Percentiles rank a stretch among this genome's conserved stretches.
phyloP scores from a whole-genome alignment of 2,113 vertebrate species.

The Limanda limanda region DNA sequence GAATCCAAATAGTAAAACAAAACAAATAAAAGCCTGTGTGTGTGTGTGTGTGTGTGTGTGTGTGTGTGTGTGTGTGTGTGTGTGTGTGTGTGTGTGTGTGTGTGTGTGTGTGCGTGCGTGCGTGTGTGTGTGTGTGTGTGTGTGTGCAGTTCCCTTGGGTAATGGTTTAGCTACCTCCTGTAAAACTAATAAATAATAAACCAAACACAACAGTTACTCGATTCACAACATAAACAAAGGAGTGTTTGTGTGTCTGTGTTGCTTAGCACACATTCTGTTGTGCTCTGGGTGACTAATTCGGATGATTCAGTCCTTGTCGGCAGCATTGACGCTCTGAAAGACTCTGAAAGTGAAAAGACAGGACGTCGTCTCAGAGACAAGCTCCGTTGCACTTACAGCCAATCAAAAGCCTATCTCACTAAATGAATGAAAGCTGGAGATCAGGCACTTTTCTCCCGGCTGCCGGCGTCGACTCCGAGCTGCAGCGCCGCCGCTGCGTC shows the following conservation, averaged over 20 bases:
- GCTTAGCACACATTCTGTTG: constrained; percentile 42
- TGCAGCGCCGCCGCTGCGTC: neutral
- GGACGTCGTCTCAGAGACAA: neutral
- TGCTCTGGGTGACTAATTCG: constrained; percentile 55
- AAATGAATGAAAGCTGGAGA: constrained; percentile 6
- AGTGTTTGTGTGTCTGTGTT: neutral
- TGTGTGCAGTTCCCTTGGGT: too few relatives aligned
- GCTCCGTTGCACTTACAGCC: neutral
- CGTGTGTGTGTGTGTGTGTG: too few relatives aligned
- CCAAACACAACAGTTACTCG: too few relatives aligned
- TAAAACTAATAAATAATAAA: too few relatives aligned
- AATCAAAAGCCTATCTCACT: constrained; percentile 22
- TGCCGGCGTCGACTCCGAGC: constrained; percentile 20
- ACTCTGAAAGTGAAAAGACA: constrained; percentile 26
- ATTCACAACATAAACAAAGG: neutral
- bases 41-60: too few relatives aligned
- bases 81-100: too few relatives aligned
- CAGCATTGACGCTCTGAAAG: constrained; percentile 8
- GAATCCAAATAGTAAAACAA: too few relatives aligned
- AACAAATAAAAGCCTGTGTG: too few relatives aligned
- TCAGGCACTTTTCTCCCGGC: constrained; percentile 7
- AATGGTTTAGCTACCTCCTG: too few relatives aligned
- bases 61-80: too few relatives aligned
- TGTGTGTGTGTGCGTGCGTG: too few relatives aligned
- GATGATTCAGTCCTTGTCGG: constrained; percentile 48